Conservation (phyloP, 2,113 vertebrate genomes). For the Bothrops jararaca region DNA sequence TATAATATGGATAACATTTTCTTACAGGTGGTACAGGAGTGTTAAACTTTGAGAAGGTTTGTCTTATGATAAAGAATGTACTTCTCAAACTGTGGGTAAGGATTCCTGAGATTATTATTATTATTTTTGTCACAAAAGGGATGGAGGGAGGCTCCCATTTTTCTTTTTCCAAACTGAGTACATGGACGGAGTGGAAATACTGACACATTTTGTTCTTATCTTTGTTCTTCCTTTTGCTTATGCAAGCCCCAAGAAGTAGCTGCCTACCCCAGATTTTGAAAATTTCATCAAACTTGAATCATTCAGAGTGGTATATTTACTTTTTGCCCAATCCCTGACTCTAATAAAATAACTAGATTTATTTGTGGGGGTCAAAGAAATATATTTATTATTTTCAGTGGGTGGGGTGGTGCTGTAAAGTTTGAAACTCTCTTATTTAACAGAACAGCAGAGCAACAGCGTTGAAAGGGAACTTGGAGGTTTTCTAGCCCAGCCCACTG, state of each 20-base stretch:
- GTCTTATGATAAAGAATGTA: neutral
- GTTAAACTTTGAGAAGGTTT: neutral
- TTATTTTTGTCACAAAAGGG: neutral
- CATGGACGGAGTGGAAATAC: neutral
- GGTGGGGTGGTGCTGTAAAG: neutral
- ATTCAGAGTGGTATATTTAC: neutral
- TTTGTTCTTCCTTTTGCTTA: neutral
- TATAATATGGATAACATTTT: neutral
- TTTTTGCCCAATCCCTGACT: neutral
- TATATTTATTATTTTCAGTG: neutral
- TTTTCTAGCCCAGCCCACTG: no score
- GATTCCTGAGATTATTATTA: neutral
- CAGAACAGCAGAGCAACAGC: no score
- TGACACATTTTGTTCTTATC: neutral
- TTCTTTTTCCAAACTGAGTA: neutral
- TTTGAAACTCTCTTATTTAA: neutral
- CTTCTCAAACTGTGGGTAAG: neutral
- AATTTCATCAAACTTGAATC: neutral
- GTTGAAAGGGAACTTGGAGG: no score
- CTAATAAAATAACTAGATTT: neutral
- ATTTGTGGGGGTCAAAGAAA: neutral
- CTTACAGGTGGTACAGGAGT: neutral
- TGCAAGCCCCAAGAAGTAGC: neutral
- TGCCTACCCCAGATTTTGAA: neutral
- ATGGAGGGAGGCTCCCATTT: neutral